Evolutionary conservation across 2,888 invertebrate species (phyloP).

Genomic region (Malachius bipustulatus): DNA sequence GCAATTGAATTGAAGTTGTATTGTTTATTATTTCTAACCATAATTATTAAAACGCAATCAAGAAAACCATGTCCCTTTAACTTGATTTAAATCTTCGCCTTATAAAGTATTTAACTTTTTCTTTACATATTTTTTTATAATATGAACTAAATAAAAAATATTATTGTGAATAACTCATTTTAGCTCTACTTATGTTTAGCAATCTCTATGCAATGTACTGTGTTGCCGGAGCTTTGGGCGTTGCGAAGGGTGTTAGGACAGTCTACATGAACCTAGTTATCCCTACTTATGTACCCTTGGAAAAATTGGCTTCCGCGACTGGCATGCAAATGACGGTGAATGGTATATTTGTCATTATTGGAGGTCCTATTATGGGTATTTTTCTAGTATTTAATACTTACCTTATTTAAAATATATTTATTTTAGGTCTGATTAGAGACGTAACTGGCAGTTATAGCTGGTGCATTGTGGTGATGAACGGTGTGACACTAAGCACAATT

Average conservation of each 20-base stretch:
- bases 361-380: neutral
- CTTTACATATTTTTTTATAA: no score
- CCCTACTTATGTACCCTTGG: slow-evolving; percentile 56
- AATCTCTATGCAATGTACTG: slow-evolving; percentile 43
- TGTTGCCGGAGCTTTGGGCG: slow-evolving; percentile 53
- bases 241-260: slow-evolving; percentile 59
- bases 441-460: neutral
- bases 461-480: slow-evolving; percentile 1
- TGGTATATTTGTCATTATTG: neutral
- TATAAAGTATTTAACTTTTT: no score
- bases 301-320: slow-evolving; percentile 56
- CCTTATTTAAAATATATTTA: neutral
- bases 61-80: no score
- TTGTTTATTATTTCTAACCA: no score
- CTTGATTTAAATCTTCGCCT: no score
- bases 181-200: slow-evolving; percentile 50
- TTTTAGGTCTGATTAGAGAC: neutral
- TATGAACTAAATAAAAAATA: no score
- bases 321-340: slow-evolving; percentile 43
- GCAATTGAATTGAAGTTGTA: no score
- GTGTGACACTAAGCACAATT: neutral
- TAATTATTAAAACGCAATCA: no score
- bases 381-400: neutral
- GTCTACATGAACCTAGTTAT: slow-evolving; percentile 65
- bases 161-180: no score